phyloP scores from a whole-genome alignment of 2,888 invertebrate species.

The Thera obeliscata region DNA sequence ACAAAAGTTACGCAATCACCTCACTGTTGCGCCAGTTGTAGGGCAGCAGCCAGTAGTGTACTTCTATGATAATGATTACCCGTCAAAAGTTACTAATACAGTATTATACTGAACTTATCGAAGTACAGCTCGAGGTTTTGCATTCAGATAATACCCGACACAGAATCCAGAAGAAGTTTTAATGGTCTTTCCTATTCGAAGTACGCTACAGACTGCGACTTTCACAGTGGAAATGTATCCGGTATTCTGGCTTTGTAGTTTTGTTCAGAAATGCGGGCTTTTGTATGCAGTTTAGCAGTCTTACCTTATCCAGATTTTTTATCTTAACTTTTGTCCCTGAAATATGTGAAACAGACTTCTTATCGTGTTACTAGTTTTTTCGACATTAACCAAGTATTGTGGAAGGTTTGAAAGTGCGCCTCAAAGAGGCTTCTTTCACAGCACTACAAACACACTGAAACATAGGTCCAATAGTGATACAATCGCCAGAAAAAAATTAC shows the following conservation, averaged over 20 bases:
- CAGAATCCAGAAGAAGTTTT: slow-evolving; percentile 18
- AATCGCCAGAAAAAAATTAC: too few species aligned
- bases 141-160: slow-evolving; percentile 17
- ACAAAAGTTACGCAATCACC: too few species aligned
- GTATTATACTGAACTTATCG: slow-evolving; percentile 1
- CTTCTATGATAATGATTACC: background rate
- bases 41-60: too few species aligned
- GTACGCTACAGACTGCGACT: slow-evolving; percentile 11
- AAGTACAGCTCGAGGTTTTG: slow-evolving; percentile 10
- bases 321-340: too few species aligned
- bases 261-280: slow-evolving; percentile 9
- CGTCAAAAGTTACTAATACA: background rate
- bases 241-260: slow-evolving; percentile 8
- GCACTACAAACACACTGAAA: too few species aligned
- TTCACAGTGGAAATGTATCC: slow-evolving; percentile 12
- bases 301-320: background rate
- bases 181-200: slow-evolving; percentile 20
- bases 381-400: too few species aligned
- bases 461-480: too few species aligned
- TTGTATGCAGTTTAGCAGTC: slow-evolving; percentile 11
- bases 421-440: too few species aligned
- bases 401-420: too few species aligned
- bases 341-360: too few species aligned
- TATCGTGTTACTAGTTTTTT: too few species aligned
- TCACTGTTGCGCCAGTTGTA: too few species aligned